Evolutionary conservation across 2,797 vertebrate genomes (phyloP).

Genomic region (Hypotaenidia okinawae): DNA sequence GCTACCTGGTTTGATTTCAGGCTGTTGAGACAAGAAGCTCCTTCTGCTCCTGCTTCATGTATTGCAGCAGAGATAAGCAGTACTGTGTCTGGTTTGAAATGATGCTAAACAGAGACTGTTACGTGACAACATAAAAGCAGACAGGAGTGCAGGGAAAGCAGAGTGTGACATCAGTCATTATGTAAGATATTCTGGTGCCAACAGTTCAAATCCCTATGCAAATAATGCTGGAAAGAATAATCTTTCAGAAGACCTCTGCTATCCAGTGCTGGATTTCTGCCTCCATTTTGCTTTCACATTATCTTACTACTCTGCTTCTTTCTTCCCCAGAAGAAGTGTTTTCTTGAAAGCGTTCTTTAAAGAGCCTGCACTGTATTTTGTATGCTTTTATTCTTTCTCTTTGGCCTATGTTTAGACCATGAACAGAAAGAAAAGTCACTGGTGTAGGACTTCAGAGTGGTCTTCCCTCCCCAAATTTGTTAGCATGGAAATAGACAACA

Average conservation of each 20-base stretch:
- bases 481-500: neutral
- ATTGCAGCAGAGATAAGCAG: neutral
- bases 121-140: neutral
- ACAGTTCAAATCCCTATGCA: neutral
- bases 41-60: neutral
- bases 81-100: neutral
- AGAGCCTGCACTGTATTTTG: neutral
- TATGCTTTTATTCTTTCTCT: neutral
- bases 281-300: neutral
- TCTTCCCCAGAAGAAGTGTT: neutral
- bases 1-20: neutral
- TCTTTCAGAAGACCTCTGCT: neutral
- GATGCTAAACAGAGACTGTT: neutral
- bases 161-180: neutral
- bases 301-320: neutral
- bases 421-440: neutral
- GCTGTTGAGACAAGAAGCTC: neutral
- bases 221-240: neutral
- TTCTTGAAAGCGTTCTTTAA: neutral
- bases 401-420: neutral
- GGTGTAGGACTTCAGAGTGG: neutral
- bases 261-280: neutral
- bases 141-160: neutral
- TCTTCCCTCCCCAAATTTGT: neutral
- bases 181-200: neutral